Base-by-base conservation (phyloP, 2,888 invertebrate species). In the Tipula lateralis region DNA sequence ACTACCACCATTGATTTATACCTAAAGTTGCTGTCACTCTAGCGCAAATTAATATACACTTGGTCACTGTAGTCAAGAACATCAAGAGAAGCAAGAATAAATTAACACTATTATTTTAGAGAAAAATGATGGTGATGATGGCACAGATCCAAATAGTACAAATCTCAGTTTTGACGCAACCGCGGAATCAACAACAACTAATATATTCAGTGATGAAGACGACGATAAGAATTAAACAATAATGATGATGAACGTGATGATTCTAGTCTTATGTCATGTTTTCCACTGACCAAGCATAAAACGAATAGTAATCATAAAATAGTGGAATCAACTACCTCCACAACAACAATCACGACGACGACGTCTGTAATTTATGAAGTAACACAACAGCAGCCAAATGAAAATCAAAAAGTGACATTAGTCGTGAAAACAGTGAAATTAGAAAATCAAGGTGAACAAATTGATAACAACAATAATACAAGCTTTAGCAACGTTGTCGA, bases 91-190 rank as follows among this genome's bases (percentile, higher is more conserved):
- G n/a, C n/a, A n/a, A n/a, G n/a, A n/a, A n/a, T n/a, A n/a, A n/a
- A n/a, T n/a, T n/a, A n/a, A n/a, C n/a, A n/a, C n/a, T 66, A 24
- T 66, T 66, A n/a, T 66, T 66, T 66, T 66, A 66, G 66, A 66
- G 66, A 66, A 66, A 66, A 66, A 7, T 24, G 66, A 50, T 50
- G 44, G 44, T 50, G 44, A 66, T 66, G 32, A 32, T 83, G 83
- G 83, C 83, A 34, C 32, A 19, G 34, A 83, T 83, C 83, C 83
- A 83, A 83, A 83, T 83, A 83, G 83, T 83, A 34, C 34, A 34
- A 34, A 83, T 34, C 16, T 32, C 34, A 83, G 32, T 83, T 19
- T 9, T 83, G 83, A 83, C 34, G 34, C 32, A 83, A 83, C 34
- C 32, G 34, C 83, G n/a, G 6, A 66, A 19, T 66, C 66, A 66